phyloP scores from a whole-genome alignment of 2,113 vertebrate genomes.

The Sitta europaea region DNA sequence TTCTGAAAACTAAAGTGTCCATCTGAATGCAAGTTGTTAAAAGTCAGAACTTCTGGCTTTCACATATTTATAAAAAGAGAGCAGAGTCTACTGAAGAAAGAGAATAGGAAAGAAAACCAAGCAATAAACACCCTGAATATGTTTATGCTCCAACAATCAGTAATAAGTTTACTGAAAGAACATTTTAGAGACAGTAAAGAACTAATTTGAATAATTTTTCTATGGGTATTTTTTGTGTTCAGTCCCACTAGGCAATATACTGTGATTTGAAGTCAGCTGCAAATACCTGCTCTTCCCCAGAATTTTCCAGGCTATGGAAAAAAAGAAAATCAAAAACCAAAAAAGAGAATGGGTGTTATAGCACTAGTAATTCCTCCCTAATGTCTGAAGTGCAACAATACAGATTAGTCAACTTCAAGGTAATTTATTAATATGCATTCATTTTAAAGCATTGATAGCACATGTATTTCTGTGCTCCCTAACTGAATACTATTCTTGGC shows the following conservation, averaged over 20 bases:
- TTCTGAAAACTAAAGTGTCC: slow-evolving; percentile 13
- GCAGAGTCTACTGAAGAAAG: background rate
- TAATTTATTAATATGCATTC: background rate
- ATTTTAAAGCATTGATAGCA: background rate
- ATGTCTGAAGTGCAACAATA: background rate
- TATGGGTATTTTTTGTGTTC: background rate
- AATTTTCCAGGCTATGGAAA: background rate
- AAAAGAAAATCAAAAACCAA: background rate
- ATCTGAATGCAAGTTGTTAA: slow-evolving; percentile 34
- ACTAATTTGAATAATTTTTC: slow-evolving; percentile 4
- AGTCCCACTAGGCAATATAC: background rate
- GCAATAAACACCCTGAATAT: background rate
- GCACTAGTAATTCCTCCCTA: background rate
- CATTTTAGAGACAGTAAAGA: slow-evolving; percentile 4
- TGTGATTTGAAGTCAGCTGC: background rate
- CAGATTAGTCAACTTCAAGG: background rate
- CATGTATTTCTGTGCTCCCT: background rate
- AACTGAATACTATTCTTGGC: background rate
- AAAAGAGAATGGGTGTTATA: background rate
- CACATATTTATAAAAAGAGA: background rate
- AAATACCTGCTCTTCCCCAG: background rate
- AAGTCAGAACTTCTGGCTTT: slow-evolving; percentile 7
- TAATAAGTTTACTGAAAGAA: slow-evolving; percentile 7
- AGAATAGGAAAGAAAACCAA: background rate
- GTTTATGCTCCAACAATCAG: background rate